These are phyloP conservation scores for Oligia fasciuncula DNA, from an alignment of 2,888 invertebrate genomes.

Conservation along the genomic window DNA sequence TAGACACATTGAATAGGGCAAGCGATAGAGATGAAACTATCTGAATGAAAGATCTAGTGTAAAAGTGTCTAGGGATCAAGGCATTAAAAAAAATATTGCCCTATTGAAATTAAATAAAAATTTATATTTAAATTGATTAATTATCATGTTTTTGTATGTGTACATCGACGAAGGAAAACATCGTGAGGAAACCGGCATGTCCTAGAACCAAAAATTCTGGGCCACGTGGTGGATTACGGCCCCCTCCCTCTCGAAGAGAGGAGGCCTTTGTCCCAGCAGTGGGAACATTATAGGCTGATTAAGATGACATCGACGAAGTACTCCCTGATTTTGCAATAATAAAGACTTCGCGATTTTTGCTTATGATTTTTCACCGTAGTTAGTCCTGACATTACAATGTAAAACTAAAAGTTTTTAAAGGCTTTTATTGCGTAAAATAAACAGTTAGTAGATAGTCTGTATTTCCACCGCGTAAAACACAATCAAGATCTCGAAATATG, in stretches of 20 bases:
- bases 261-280: too few species aligned
- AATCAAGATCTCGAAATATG: background rate
- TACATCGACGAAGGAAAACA: background rate
- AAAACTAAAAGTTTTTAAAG: background rate
- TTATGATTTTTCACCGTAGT: background rate
- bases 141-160: too few species aligned
- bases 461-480: background rate
- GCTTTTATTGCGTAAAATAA: background rate
- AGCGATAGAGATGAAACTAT: background rate
- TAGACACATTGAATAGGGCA: background rate
- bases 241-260: too few species aligned
- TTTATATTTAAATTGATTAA: too few species aligned
- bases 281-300: too few species aligned
- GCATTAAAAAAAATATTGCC: background rate
- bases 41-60: background rate
- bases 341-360: background rate
- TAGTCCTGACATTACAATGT: background rate
- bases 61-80: background rate
- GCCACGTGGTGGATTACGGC: too few species aligned
- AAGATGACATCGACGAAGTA: background rate
- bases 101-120: too few species aligned
- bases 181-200: too few species aligned
- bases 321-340: background rate
- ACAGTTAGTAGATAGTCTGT: background rate
- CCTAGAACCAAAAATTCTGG: too few species aligned